These are phyloP conservation scores for Varecia variegata DNA, from an alignment of 2,797 vertebrate species.

Conservation along the genomic window DNA sequence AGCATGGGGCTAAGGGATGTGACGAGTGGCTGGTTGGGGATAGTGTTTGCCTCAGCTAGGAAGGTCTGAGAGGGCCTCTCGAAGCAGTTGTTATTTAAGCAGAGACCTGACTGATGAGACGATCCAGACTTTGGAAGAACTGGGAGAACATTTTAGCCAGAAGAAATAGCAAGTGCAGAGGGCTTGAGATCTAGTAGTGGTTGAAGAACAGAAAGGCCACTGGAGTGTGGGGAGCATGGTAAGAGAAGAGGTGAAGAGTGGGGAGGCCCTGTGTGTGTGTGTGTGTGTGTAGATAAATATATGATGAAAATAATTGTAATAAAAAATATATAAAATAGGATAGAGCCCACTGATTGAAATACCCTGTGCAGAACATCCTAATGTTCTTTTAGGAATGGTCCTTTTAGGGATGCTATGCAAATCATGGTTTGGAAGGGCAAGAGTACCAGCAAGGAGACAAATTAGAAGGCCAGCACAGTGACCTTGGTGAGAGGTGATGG, in stretches of 20 bases:
- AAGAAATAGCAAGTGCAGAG: neutral
- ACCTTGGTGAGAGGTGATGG: neutral
- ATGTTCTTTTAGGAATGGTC: neutral
- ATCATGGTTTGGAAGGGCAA: neutral
- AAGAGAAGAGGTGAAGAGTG: neutral
- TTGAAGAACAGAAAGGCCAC: neutral
- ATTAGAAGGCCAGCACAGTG: neutral
- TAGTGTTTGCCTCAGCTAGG: neutral
- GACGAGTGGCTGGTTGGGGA: no score
- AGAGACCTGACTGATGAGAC: neutral
- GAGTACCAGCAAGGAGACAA: neutral
- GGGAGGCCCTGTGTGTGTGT: no score
- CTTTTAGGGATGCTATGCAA: neutral
- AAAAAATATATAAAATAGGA: neutral
- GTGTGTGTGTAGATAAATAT: neutral
- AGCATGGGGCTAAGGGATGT: neutral
- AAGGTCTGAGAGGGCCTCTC: neutral
- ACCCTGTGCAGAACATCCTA: neutral
- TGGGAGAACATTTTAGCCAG: neutral
- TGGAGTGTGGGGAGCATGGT: accelerated
- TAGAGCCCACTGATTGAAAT: neutral
- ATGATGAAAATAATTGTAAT: neutral
- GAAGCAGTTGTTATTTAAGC: neutral
- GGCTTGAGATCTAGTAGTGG: neutral
- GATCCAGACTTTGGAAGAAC: neutral